phyloP scores from a whole-genome alignment of 2,797 vertebrate species.

The Diglossa cyanea region DNA sequence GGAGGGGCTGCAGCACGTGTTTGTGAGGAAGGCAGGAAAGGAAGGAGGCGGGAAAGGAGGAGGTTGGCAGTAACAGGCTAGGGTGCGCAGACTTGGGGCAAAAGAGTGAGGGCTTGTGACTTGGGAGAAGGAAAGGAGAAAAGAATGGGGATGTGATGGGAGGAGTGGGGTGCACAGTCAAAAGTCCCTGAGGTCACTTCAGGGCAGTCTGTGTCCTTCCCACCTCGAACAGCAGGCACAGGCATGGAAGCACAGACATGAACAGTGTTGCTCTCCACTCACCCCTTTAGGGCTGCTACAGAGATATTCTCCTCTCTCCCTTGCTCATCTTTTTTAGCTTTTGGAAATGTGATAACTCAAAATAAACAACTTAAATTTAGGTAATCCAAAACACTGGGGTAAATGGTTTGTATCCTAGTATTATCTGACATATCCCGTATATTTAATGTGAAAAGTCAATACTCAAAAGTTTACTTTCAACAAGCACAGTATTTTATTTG shows the following conservation, averaged over 20 bases:
- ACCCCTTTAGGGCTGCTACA: not conserved
- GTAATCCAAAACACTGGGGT: not conserved
- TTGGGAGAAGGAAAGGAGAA: not conserved
- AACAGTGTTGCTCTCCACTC: fast-evolving
- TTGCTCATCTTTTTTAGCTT: not conserved
- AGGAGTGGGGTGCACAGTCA: not conserved
- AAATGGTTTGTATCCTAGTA: not conserved
- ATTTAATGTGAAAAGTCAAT: not conserved
- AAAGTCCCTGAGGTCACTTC: not conserved
- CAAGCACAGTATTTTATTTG: not conserved
- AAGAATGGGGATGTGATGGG: not conserved
- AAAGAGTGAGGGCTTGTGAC: not conserved
- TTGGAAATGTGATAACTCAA: not conserved
- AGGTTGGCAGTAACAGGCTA: not conserved
- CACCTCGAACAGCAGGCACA: not conserved
- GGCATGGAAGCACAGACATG: not conserved
- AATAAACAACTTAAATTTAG: not conserved
- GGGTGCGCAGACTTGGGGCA: fast-evolving
- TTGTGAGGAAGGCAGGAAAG: not conserved
- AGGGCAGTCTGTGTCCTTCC: not conserved
- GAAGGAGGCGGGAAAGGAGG: not conserved
- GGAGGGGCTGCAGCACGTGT: not conserved
- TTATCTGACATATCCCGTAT: not conserved
- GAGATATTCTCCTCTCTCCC: not conserved
- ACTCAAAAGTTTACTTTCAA: not conserved